phyloP scores from a whole-genome alignment of 2,888 invertebrate species.

The Argyresthia albistria region DNA sequence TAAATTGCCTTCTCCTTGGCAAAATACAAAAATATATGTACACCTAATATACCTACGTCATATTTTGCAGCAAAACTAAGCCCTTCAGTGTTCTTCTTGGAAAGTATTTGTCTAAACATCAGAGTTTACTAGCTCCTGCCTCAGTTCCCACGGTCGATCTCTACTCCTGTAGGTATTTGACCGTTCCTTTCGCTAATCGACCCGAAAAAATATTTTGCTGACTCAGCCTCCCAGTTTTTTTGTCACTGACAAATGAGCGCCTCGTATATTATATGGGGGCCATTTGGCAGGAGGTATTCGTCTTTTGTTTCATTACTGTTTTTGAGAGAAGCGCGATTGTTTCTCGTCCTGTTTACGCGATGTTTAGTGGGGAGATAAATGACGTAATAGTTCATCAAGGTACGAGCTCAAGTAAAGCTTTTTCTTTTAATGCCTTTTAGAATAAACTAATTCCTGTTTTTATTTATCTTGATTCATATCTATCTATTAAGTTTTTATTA shows the following conservation, averaged over 20 bases:
- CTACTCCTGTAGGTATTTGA: conserved; percentile 45
- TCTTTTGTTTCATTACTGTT: conserved; percentile 42
- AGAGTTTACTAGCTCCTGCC: conserved; percentile 26
- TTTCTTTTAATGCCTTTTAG: too few relatives aligned
- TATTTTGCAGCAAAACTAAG: not conserved
- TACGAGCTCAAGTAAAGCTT: not conserved
- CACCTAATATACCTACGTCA: too few relatives aligned
- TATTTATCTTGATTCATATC: too few relatives aligned
- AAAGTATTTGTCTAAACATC: conserved; percentile 64
- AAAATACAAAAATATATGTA: too few relatives aligned
- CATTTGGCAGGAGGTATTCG: conserved; percentile 39
- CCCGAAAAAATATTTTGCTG: conserved; percentile 66
- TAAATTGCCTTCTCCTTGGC: too few relatives aligned
- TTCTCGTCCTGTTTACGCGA: too few relatives aligned
- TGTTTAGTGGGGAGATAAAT: too few relatives aligned
- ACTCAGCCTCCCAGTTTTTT: conserved; percentile 49
- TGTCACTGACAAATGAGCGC: conserved; percentile 57
- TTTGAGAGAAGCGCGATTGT: not conserved
- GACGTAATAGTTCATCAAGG: too few relatives aligned
- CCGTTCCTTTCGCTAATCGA: conserved; percentile 58
- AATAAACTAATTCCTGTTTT: too few relatives aligned
- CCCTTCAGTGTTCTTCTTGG: conserved; percentile 21
- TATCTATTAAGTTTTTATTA: too few relatives aligned
- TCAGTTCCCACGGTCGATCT: conserved; percentile 18
- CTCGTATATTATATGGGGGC: conserved; percentile 47